phyloP scores from a whole-genome alignment of 2,888 invertebrate genomes.

The Campoletis raptor region DNA sequence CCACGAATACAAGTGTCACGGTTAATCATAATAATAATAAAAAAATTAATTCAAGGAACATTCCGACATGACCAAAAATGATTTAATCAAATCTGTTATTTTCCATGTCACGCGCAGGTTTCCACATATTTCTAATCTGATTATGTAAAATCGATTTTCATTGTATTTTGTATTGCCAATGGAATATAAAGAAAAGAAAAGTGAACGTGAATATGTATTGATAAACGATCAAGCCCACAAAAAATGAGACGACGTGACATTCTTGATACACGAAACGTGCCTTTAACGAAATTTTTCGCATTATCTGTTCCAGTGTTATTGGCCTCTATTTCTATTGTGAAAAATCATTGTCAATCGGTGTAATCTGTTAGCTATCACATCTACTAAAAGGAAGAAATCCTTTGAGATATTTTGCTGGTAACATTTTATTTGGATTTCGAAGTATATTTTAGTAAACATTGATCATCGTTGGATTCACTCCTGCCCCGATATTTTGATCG shows the following conservation, averaged over 20 bases:
- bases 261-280: slow-evolving; percentile 51
- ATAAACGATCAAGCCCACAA: slow-evolving; percentile 3
- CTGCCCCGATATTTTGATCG: too few species aligned
- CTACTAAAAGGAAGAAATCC: background rate
- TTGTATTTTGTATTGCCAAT: slow-evolving; percentile 1
- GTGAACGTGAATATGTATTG: background rate
- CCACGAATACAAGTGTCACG: background rate
- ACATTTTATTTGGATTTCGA: background rate
- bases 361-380: background rate
- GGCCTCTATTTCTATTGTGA: slow-evolving; percentile 7
- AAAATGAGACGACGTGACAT: slow-evolving; percentile 13
- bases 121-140: background rate
- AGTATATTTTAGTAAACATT: too few species aligned
- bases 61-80: background rate
- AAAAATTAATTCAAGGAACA: background rate
- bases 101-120: background rate
- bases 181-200: background rate
- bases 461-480: too few species aligned
- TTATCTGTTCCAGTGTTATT: slow-evolving; percentile 31
- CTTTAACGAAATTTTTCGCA: slow-evolving; percentile 25
- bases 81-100: background rate
- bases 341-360: slow-evolving; percentile 29
- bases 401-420: background rate
- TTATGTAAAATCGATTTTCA: background rate
- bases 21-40: background rate